Base-by-base conservation (phyloP, 2,797 vertebrate species). In the Galaxias olidus region DNA sequence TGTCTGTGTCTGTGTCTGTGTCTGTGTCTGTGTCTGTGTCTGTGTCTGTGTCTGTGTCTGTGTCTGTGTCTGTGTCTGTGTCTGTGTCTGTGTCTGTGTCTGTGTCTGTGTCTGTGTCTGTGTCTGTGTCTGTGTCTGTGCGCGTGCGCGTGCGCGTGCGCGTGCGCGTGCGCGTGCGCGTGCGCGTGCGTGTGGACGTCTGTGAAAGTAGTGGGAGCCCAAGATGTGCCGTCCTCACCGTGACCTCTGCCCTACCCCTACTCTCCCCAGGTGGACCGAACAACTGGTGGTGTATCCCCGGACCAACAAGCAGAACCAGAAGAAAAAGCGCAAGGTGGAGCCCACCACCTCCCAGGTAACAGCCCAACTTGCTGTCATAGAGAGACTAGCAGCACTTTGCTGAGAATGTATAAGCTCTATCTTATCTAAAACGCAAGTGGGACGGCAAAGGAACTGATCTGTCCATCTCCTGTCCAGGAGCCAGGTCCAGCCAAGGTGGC, bases 301-400 rank as follows among this genome's bases (percentile, higher is more conserved):
- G 59, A 94, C 93, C 65, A 94, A 94, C 85, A 94, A 94, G 77
- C 93, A 94, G 72, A 94, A 94, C 84, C 93, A 93, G 84, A 94
- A 94, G 86, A 94, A 94, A 83, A 94, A 94, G 58, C 91, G 93
- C 8, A 94, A 94, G 55, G 93, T 94, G 72, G 93, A 94, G 75
- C 91, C 91, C 0, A 77, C 93, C 0, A 93, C 92, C 15, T 91
- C 90, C 43, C 92, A 92, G 90, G 93, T 94, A 71, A 63, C 4
- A n/a, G n/a, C n/a, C 14, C 10, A n/a, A 13, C 53, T 11, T 5
- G 20, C 4, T 18, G 17, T 11, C 50, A 52, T 9, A 52, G n/a
- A 52, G n/a, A 20, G 17, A 30, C 2, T 30, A 30, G 30, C 30
- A 30, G 6, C 30, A 30, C 6, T 30, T 30, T 30, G 2, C 30